Evolutionary conservation across 2,888 invertebrate species (phyloP), one percentile per base, ranked within the genome.

Genomic region (Conomelus anceps): DNA sequence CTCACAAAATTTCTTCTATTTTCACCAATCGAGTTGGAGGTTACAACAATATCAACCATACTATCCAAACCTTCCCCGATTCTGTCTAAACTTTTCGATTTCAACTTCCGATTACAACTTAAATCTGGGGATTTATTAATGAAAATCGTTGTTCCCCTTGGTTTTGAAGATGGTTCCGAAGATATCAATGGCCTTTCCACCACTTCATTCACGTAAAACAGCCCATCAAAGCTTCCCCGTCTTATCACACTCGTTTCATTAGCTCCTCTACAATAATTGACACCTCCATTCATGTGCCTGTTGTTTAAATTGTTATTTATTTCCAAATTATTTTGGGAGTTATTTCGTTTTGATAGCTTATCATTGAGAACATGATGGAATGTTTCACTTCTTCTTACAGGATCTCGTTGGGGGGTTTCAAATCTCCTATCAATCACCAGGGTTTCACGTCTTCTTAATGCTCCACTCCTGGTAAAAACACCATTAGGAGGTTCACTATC

Each of bases 41-140:
- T 94, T 90, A 96, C 94, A 0, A 96, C 95, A 63, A 96, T 96
- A 92, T 96, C 95, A 0, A 96, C 95, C 94, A 96, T 95, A 0
- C 96, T 95, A 92, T 96, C 95, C 23, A 97, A 93, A 22, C 96
- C 95, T 92, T 95, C 95, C 92, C 97, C 97, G 85, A 97, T 96
- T 89, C 97, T 94, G 91, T 97, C 97, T 87, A 97, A 93, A 91
- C 97, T 97, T 93, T 97, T 97, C 0, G 97, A 91, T 87, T 91
- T 91, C 29, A 91, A 34, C 22, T 90, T 90, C 89, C 90, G 90
- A 22, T 88, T 87, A 7, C 90, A 88, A 34, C 90, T 90, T 3
- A 89, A 87, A 29, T 89, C 89, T 34, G 91, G 91, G 22, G 86
- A 86, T 86, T 86, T 86, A 23, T 91, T 91, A 4, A 91, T 91